Percentiles rank a stretch among this genome's conserved stretches.
Evolutionary conservation across 2,113 vertebrate species (phyloP).

Genomic region (Pollimyrus isidori): DNA sequence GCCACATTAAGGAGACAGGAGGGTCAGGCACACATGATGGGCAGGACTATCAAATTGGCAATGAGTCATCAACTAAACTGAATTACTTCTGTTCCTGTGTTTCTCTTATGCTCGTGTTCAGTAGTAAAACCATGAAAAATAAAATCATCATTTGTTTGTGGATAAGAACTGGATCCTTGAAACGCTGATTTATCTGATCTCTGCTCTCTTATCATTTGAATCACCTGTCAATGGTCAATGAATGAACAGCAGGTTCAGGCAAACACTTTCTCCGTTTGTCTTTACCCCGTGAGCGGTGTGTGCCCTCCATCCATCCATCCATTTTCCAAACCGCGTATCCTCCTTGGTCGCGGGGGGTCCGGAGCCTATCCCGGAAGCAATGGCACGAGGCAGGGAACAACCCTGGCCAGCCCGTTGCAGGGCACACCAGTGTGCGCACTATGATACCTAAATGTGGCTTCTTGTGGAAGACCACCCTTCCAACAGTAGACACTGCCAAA

Average conservation of each 20-base stretch:
- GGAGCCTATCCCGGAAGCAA: no score
- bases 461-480: conserved; percentile 10
- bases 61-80: neutral
- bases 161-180: neutral
- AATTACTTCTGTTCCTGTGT: neutral
- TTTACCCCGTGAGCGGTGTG: neutral
- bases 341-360: no score
- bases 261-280: neutral
- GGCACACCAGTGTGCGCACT: neutral
- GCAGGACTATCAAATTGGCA: neutral
- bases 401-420: no score
- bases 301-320: no score
- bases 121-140: neutral
- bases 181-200: neutral
- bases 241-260: conserved; percentile 29
- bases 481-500: conserved; percentile 5
- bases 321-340: no score
- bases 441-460: neutral
- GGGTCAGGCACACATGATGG: neutral
- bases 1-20: neutral
- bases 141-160: neutral
- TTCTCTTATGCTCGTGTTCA: neutral
- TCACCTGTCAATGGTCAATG: neutral
- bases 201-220: neutral
- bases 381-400: no score